phyloP scores from a whole-genome alignment of 2,888 invertebrate species.

The Ophion obscuratus region DNA sequence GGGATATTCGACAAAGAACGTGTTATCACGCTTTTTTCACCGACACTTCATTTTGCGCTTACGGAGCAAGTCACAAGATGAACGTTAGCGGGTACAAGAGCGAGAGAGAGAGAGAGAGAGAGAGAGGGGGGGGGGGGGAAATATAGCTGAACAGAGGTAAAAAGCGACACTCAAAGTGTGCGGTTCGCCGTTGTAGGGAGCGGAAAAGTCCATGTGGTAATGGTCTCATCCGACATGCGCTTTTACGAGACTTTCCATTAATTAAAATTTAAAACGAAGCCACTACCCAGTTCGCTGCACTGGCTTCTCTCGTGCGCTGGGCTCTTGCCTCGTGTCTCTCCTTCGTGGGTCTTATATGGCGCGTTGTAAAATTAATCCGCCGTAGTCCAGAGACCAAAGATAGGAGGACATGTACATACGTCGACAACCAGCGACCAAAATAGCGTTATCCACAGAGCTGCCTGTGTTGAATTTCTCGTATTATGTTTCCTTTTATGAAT shows the following conservation, averaged over 20 bases:
- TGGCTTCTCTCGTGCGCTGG: neutral
- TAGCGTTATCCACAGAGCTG: constrained; percentile 16
- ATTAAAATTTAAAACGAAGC: constrained; percentile 71
- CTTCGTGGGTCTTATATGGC: constrained; percentile 53
- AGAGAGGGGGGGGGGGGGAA: neutral
- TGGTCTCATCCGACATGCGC: constrained; percentile 71
- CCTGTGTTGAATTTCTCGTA: constrained; percentile 14
- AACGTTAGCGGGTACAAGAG: neutral
- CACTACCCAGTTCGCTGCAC: constrained; percentile 17
- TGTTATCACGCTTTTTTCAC: constrained; percentile 40
- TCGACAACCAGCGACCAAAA: constrained; percentile 1
- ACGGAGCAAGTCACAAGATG: constrained; percentile 8
- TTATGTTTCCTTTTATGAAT: neutral
- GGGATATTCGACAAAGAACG: neutral
- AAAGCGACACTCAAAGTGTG: constrained; percentile 42
- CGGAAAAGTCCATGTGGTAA: constrained; percentile 67
- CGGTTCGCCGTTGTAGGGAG: constrained; percentile 37
- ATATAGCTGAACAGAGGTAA: neutral
- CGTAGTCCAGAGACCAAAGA: constrained; percentile 27
- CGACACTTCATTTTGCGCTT: constrained; percentile 59
- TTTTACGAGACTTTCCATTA: constrained; percentile 70
- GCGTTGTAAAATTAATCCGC: constrained; percentile 68
- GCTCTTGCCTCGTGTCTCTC: constrained; percentile 24
- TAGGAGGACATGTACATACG: constrained; percentile 8
- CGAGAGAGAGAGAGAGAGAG: constrained; percentile 5